Evolutionary conservation across 1,140 invertebrate genomes (phyloP).

Genomic region (Musca vetustissima): DNA sequence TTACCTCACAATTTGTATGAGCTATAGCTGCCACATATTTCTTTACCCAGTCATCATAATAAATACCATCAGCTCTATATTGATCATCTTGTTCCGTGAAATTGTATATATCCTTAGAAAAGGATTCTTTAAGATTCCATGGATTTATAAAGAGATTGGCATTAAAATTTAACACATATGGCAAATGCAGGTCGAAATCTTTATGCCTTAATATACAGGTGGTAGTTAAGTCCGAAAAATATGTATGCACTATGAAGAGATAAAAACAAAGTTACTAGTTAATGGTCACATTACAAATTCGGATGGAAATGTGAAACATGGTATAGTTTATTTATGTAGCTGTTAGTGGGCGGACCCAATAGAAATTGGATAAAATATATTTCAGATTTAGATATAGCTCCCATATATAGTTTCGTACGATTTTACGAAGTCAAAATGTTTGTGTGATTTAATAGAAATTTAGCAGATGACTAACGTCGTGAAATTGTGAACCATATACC

Average conservation of each 20-base stretch:
- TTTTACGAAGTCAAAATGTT: too few relatives aligned
- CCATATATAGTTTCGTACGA: too few relatives aligned
- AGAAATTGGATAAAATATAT: too few relatives aligned
- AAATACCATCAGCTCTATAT: slow-evolving; percentile 25
- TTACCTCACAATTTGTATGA: slow-evolving; percentile 44
- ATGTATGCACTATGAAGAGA: slow-evolving; percentile 34
- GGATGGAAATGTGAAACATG: too few relatives aligned
- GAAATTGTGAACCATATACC: too few relatives aligned
- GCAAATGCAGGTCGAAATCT: slow-evolving; percentile 26
- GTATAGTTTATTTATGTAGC: too few relatives aligned
- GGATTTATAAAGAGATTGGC: slow-evolving; percentile 33
- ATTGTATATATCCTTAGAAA: slow-evolving; percentile 31
- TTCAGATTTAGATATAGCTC: too few relatives aligned
- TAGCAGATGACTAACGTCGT: too few relatives aligned
- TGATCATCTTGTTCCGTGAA: slow-evolving; percentile 29
- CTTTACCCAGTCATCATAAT: slow-evolving; percentile 35
- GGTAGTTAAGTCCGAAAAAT: slow-evolving; percentile 32
- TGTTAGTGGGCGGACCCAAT: too few relatives aligned
- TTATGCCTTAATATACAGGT: slow-evolving; percentile 43
- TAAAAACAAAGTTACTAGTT: too few relatives aligned
- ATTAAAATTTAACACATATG: neutral
- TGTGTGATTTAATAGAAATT: too few relatives aligned
- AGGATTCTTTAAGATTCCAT: slow-evolving; percentile 26
- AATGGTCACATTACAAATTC: too few relatives aligned
- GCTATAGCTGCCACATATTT: slow-evolving; percentile 42